Base-by-base conservation (phyloP, 2,797 vertebrate genomes). In the Pangasius mekongensis region DNA sequence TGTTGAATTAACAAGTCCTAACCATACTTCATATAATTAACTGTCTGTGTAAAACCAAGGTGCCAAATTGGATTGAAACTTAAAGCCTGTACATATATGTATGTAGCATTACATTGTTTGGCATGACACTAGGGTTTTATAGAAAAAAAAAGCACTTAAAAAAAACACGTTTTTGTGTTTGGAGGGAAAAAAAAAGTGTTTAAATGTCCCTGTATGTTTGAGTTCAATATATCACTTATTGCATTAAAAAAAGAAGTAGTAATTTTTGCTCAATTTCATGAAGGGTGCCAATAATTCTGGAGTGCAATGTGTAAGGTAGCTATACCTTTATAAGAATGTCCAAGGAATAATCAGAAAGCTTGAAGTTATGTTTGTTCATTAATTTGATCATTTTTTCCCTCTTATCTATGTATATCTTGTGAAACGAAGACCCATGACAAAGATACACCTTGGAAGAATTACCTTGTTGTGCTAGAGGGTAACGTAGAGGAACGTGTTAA, bases 361-460 rank as follows among this genome's bases (percentile, higher is more conserved):
- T 69, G 36, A 71, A 6, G 49, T 58, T 73, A 5, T 56, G 33
- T 49, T 86, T 24, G n/a, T 33, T 62, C 14, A 58, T 73, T 62
- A 27, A 60, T 60, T 60, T 80, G 3, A 60, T 43, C 36, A 18
- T 14, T 33, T n/a, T 7, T 56, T 5, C n/a, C 13, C 30, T 64
- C 8, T 13, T 82, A 11, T 22, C 16, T 60, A 6, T 60, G 52
- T 30, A n/a, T 47, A 47, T 77, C 49, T 73, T 82, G 82, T 74
- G 3, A 81, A 78, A 20, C 91, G 56, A 94, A 99, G 99, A 97
- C 98, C 66, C 99, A 99, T 0, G 97, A 99, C 91, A 97, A 98
- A 74, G 97, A 98, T 77, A 97, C 97, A 7, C 98, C 98, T 0
- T 99, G 99, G 99, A 99, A 99, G 93, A 99, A 97, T 80, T 99